Evolutionary conservation across 2,888 invertebrate species (phyloP).

Genomic region (Lottia scabra): DNA sequence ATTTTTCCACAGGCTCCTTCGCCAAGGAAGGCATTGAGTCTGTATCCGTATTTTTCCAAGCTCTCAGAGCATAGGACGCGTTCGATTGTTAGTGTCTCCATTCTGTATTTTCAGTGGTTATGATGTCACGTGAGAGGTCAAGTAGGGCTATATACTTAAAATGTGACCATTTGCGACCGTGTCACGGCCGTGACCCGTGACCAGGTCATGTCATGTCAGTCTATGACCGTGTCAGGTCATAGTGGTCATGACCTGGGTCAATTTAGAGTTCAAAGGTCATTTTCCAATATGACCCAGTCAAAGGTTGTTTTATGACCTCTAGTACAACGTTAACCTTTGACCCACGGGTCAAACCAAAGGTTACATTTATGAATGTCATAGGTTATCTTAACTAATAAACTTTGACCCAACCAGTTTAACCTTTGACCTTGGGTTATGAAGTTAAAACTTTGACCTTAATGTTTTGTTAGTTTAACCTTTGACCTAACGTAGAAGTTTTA

Average conservation of each 20-base stretch:
- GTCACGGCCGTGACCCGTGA: neutral
- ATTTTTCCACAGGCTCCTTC: constrained; percentile 4
- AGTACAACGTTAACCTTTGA: too few species aligned
- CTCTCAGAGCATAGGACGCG: neutral
- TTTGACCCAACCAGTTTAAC: too few species aligned
- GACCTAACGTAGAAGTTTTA: neutral
- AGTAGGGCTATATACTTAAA: neutral
- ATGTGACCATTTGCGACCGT: neutral
- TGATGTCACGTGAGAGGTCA: neutral
- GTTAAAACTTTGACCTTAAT: neutral
- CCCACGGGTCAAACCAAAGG: neutral
- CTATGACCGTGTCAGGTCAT: too few species aligned
- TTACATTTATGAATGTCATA: too few species aligned
- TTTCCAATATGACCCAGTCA: neutral
- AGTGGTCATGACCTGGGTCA: too few species aligned
- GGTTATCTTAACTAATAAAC: too few species aligned
- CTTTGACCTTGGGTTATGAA: too few species aligned
- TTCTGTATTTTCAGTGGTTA: neutral
- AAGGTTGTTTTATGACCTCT: too few species aligned
- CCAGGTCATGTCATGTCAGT: neutral
- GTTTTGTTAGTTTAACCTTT: neutral
- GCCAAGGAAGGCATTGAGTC: neutral
- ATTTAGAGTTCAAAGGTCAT: neutral
- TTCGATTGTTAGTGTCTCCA: neutral
- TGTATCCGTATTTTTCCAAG: constrained; percentile 1